Evolutionary conservation across 2,888 invertebrate genomes (phyloP), one percentile per base, ranked within the genome.

Genomic region (Exephanes ischioxanthus): DNA sequence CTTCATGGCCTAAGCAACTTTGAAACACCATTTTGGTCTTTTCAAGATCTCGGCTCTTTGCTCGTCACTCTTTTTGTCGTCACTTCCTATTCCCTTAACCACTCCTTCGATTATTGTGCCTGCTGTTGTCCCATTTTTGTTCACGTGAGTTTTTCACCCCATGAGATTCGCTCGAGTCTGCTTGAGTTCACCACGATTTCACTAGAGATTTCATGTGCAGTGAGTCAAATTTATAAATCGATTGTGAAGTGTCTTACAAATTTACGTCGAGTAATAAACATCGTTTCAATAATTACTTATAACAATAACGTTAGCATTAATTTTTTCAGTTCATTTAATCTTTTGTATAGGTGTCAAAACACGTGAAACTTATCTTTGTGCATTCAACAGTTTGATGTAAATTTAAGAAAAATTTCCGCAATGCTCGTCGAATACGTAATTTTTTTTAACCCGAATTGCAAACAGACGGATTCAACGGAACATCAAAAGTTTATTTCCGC

Each of bases 21-120:
- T 41, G 67, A 70, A 70, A 73, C 41, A 58, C 53, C 61, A 67
- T 83, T 83, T 68, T 58, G 30, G 53, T 75, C 58, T 75, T 75
- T 75, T 63, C 68, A 45, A 41, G 61, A 79, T 68, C 55, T 61
- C 41, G 14, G 26, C 11, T 66, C 48, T 66, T 66, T 33, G 55
- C 22, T 67, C 16, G 11, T 61, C 61, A 26, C 30, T 30, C 22
- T 55, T 55, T 55, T 11, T 22, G 9, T 55, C 55, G 19, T 22
- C 22, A 22, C 55, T 9, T 53, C 73, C 26, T 58, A 0, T 30
- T 19, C 63, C 19, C 45, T 66, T 48, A 33, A 63, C 48, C 63
- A 30, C 63, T 66, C 51, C 16, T 66, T 75, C 75, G 75, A 75
- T 75, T 75, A 63, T 75, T 63, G 30, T 30, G 75, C 75, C 63